phyloP scores from a whole-genome alignment of 2,797 vertebrate species.

The Parauchenoglanis punctatus region DNA sequence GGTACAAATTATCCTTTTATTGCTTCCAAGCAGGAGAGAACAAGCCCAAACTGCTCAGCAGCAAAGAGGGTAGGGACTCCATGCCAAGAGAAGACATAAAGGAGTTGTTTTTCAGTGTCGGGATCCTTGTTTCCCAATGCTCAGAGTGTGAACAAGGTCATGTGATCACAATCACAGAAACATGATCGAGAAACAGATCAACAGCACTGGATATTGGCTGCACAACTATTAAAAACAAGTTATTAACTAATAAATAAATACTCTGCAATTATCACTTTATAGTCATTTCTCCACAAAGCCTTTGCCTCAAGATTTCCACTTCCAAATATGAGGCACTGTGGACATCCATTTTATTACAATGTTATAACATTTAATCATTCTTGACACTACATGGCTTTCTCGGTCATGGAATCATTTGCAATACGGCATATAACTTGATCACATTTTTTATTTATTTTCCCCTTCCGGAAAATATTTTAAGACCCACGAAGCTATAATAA shows the following conservation, averaged over 20 bases:
- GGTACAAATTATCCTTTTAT: constrained; percentile 76
- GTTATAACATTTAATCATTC: neutral
- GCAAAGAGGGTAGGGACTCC: constrained; percentile 44
- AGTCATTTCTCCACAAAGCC: neutral
- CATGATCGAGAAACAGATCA: neutral
- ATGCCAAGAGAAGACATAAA: constrained; percentile 57
- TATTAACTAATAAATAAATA: neutral
- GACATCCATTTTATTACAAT: neutral
- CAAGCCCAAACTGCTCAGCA: constrained; percentile 64
- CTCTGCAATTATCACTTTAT: neutral
- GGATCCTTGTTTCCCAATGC: constrained; percentile 43
- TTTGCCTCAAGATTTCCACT: neutral
- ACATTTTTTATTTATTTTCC: neutral
- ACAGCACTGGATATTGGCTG: neutral
- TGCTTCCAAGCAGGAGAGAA: constrained; percentile 70
- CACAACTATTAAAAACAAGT: neutral
- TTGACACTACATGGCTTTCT: neutral
- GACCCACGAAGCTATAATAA: neutral
- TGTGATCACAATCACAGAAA: constrained; percentile 14
- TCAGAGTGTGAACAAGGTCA: constrained; percentile 21
- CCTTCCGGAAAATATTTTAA: neutral
- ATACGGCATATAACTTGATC: no score
- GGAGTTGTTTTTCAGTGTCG: constrained; percentile 62
- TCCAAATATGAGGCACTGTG: neutral
- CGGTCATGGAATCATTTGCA: neutral